phyloP scores from a whole-genome alignment of 2,888 invertebrate genomes.

The Encarsia formosa region DNA sequence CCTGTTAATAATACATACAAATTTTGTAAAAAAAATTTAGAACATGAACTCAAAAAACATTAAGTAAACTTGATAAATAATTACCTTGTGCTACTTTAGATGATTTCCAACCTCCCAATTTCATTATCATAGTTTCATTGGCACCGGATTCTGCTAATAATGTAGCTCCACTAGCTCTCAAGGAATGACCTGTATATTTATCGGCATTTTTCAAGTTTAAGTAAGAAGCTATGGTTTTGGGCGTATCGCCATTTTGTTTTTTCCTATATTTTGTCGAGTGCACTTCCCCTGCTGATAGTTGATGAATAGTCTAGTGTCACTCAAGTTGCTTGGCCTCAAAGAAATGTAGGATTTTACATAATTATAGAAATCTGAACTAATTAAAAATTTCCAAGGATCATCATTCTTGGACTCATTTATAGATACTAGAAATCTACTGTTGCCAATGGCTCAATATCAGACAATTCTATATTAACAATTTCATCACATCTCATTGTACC shows the following conservation, averaged over 20 bases:
- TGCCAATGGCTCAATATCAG: neutral
- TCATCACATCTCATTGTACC: conserved; percentile 1
- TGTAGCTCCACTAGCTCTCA: conserved; percentile 28
- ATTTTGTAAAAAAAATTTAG: too few species aligned
- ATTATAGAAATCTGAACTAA: neutral
- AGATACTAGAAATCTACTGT: neutral
- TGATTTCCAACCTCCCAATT: conserved; percentile 23
- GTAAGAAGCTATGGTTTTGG: conserved; percentile 3
- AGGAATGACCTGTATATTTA: conserved; percentile 24
- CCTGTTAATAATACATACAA: too few species aligned
- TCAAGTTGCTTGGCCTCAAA: conserved; percentile 12
- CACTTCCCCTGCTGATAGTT: conserved; percentile 24
- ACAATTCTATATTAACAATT: neutral
- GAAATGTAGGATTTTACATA: conserved; percentile 14
- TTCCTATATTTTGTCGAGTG: conserved; percentile 21
- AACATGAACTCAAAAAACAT: too few species aligned
- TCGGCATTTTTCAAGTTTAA: conserved; percentile 22
- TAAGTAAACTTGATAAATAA: too few species aligned
- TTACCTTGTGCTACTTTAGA: conserved; percentile 8
- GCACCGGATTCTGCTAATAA: conserved; percentile 21
- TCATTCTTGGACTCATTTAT: neutral
- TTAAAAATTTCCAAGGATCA: neutral
- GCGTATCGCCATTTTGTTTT: conserved; percentile 6
- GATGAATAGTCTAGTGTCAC: conserved; percentile 20
- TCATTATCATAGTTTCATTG: conserved; percentile 11